Percentiles rank a stretch among this genome's conserved stretches.
These are phyloP conservation scores for Bubo bubo DNA, from an alignment of 2,113 vertebrate species.

Conservation along the genomic window DNA sequence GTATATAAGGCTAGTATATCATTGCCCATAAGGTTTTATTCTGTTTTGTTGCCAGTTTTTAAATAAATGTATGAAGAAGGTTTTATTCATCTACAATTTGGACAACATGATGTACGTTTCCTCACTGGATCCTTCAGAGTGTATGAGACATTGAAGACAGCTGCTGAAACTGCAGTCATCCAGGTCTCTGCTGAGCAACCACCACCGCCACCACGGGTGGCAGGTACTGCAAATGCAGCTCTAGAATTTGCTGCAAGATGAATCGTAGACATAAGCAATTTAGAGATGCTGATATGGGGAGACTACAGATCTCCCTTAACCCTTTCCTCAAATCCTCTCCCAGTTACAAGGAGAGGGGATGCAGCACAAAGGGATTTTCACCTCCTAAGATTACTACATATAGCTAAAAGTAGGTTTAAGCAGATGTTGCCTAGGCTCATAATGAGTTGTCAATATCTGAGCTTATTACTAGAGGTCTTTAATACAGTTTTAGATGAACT, in stretches of 20 bases:
- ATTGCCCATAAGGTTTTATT: neutral
- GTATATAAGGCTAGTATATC: neutral
- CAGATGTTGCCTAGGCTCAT: neutral
- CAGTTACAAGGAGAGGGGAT: neutral
- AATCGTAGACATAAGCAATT: fast-evolving
- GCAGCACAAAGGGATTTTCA: neutral
- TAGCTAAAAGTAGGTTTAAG: neutral
- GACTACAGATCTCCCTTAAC: neutral
- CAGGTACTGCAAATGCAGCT: fast-evolving
- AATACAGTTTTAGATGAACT: neutral
- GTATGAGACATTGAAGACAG: neutral
- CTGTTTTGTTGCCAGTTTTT: neutral
- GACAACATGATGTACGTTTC: neutral
- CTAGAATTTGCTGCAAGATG: neutral
- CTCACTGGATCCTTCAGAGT: neutral
- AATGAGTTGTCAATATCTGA: neutral
- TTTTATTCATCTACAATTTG: neutral
- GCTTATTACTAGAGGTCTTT: neutral
- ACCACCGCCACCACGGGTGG: neutral
- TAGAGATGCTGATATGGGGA: neutral
- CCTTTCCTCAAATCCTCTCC: neutral
- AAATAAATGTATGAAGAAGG: neutral
- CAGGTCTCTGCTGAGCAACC: neutral
- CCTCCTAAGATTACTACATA: neutral
- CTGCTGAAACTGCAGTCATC: neutral